These are phyloP conservation scores for Gadus macrocephalus DNA, from an alignment of 2,113 vertebrate genomes.

Conservation along the genomic window DNA sequence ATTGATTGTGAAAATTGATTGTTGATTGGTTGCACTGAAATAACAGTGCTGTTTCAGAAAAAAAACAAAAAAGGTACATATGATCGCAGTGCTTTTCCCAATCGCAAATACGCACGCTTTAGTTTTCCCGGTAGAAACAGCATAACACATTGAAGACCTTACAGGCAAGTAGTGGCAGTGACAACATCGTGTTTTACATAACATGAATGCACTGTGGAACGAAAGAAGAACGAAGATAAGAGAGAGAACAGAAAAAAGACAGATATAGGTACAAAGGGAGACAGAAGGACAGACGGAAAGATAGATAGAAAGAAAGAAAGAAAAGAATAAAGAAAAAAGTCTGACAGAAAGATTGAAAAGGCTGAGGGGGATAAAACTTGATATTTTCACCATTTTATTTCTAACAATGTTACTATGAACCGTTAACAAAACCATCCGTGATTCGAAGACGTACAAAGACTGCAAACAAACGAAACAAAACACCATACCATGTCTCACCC, in stretches of 20 bases:
- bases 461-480: conserved; percentile 2
- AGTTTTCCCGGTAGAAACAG: conserved; percentile 27
- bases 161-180: conserved; percentile 43
- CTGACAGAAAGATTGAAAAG: conserved; percentile 18
- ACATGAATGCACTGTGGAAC: conserved; percentile 21
- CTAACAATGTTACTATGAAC: conserved; percentile 41
- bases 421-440: conserved; percentile 55
- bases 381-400: conserved; percentile 44
- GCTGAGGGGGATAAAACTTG: conserved; percentile 17
- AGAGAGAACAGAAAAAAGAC: background rate
- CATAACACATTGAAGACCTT: conserved; percentile 41
- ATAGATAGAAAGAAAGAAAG: conserved; percentile 1
- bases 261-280: background rate
- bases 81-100: conserved; percentile 21
- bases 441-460: conserved; percentile 66
- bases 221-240: background rate
- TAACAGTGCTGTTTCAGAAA: conserved; percentile 31
- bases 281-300: background rate
- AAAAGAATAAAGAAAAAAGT: no score
- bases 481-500: conserved; percentile 27
- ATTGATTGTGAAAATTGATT: conserved; percentile 36
- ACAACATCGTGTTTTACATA: conserved; percentile 46
- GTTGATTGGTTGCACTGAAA: conserved; percentile 38
- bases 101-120: conserved; percentile 39
- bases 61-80: conserved; percentile 26